phyloP scores from a whole-genome alignment of 2,888 invertebrate species.

The Acleris literana region DNA sequence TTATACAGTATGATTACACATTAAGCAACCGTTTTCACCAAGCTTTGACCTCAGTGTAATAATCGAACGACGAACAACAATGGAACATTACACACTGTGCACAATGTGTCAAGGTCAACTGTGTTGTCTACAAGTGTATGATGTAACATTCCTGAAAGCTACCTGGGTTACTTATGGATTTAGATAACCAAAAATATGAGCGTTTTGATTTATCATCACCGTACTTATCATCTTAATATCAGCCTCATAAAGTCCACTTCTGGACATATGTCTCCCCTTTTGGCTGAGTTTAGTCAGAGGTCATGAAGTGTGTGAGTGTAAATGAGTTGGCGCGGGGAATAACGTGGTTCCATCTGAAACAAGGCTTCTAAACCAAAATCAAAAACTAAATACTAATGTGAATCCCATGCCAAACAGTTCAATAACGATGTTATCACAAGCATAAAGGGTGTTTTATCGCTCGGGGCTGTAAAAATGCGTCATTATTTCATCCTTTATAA shows the following conservation, averaged over 20 bases:
- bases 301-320: too few relatives aligned
- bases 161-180: neutral
- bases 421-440: constrained; percentile 65
- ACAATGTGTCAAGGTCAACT: neutral
- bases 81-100: neutral
- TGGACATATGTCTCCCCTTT: too few relatives aligned
- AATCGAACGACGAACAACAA: constrained; percentile 1
- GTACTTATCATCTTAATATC: too few relatives aligned
- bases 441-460: constrained; percentile 79
- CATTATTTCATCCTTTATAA: constrained; percentile 78
- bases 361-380: neutral
- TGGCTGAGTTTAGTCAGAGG: too few relatives aligned
- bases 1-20: too few relatives aligned
- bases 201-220: too few relatives aligned
- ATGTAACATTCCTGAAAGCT: constrained; percentile 1
- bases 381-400: constrained; percentile 44
- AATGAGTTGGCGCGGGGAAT: too few relatives aligned
- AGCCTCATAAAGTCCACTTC: too few relatives aligned
- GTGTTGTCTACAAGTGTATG: constrained; percentile 4
- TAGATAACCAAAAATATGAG: too few relatives aligned
- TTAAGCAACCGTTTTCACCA: too few relatives aligned
- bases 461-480: constrained; percentile 74
- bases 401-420: constrained; percentile 50
- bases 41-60: too few relatives aligned
- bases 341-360: neutral